Evolutionary conservation across 1,140 invertebrate species (phyloP).

Genomic region (Hyles vespertilio): DNA sequence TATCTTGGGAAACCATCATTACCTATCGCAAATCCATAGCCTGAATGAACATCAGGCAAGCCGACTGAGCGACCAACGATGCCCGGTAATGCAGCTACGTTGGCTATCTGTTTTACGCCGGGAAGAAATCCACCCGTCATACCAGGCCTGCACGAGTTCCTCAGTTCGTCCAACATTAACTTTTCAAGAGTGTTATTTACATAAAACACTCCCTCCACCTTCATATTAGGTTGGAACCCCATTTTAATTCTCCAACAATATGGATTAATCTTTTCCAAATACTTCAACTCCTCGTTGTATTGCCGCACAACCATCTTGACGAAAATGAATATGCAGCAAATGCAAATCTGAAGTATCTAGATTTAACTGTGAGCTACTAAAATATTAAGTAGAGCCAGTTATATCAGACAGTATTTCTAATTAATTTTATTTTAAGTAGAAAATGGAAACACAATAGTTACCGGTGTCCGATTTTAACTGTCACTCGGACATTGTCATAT

Average conservation of each 20-base stretch:
- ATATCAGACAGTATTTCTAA: too few species aligned
- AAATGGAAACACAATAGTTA: too few species aligned
- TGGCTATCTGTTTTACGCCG: constrained; percentile 99
- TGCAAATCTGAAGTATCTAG: too few species aligned
- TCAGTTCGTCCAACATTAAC: constrained; percentile 98
- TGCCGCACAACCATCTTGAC: constrained; percentile 88
- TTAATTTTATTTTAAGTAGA: too few species aligned
- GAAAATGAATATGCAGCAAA: neutral
- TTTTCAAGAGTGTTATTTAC: constrained; percentile 95
- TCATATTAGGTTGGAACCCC: constrained; percentile 99
- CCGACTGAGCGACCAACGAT: constrained; percentile 96
- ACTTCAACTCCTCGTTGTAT: constrained; percentile 96
- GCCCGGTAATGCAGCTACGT: constrained; percentile 98
- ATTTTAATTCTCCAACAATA: constrained; percentile 97
- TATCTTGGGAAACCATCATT: constrained; percentile 18
- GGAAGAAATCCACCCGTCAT: constrained; percentile 97
- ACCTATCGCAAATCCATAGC: constrained; percentile 99
- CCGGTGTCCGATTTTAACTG: too few species aligned
- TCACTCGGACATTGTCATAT: too few species aligned
- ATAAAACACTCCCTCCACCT: constrained; percentile 99
- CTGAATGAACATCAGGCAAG: constrained; percentile 98
- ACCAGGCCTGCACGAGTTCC: constrained; percentile 91
- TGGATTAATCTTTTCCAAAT: constrained; percentile 91
- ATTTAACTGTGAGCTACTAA: too few species aligned
- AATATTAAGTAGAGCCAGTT: too few species aligned